phyloP scores from a whole-genome alignment of 2,113 vertebrate genomes.

The Phyllostomus hastatus region DNA sequence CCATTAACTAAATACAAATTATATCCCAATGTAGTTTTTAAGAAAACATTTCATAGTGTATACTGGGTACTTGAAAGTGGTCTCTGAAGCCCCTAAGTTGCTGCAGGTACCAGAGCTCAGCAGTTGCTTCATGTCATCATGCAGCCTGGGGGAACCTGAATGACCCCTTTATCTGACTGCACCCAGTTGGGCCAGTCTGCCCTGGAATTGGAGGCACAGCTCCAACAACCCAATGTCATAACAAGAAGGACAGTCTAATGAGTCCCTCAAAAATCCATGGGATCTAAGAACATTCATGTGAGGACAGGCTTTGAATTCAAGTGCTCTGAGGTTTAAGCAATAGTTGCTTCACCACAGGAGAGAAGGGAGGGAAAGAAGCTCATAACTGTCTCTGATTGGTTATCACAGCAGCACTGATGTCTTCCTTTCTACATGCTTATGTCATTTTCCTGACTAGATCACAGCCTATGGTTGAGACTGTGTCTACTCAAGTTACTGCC shows the following conservation, averaged over 20 bases:
- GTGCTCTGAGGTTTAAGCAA: not conserved
- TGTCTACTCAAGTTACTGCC: not conserved
- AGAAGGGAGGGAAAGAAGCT: fast-evolving
- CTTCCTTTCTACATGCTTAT: not conserved
- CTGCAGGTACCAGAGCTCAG: not conserved
- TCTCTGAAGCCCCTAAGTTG: not conserved
- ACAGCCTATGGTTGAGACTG: not conserved
- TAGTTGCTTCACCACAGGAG: not conserved
- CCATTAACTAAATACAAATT: not conserved
- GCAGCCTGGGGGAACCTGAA: not conserved
- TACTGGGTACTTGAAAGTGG: not conserved
- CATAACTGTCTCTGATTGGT: not conserved
- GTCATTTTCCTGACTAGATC: not conserved
- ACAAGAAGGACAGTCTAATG: not conserved
- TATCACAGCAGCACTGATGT: not conserved
- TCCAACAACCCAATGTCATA: not conserved
- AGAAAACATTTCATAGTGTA: not conserved
- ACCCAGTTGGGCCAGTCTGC: not conserved
- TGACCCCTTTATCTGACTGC: not conserved
- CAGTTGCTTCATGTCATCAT: not conserved
- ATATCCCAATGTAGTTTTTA: not conserved
- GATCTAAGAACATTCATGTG: not conserved
- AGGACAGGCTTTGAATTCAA: not conserved
- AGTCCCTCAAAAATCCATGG: not conserved
- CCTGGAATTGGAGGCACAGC: not conserved